Evolutionary conservation across 2,888 invertebrate genomes (phyloP), one percentile per base, ranked within the genome.

Genomic region (Drosophila aldrichi): DNA sequence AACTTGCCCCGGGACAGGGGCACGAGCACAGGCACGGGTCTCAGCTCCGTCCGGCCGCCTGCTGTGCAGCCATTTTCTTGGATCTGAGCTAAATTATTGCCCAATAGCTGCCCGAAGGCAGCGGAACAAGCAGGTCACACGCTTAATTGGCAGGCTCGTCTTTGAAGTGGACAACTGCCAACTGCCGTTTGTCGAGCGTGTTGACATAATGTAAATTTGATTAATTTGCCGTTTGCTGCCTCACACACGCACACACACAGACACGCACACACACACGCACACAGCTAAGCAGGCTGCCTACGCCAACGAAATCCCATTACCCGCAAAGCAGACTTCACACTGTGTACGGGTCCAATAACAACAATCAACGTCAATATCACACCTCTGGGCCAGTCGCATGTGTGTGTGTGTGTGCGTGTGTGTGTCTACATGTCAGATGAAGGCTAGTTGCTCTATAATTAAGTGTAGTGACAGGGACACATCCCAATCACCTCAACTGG

Each of bases 181-280:
- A 32, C 51, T 46, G 60, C 22, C 46, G 52, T 40, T 48, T 46
- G 34, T 38, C 46, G 48, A 59, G 38, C 52, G 78, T 84, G 83
- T 82, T 86, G 84, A 82, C 81, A 79, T 77, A 79, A 82, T 79
- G 76, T 70, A 77, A 74, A 88, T 79, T 82, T 85, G 78, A 87
- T 88, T 85, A 82, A 85, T 81, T 85, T 81, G 68, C 71, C 73
- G 78, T 69, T 69, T 74, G 36, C 10, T 29, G 25, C 46, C 29
- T 5, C 38, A 7, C 38, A 22, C 43, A 43, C 10, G 3, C 36
- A n/a, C 43, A 43, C 10, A 4, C 36, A n/a, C 41, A n/a, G 41
- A 43, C 40, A n/a, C 38, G 2, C 40, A 16, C 40, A 20, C 40
- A 18, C 41, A 18, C 41, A 4, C 36, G 14, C 32, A 20, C 44